Base-by-base conservation (phyloP, 2,888 invertebrate genomes). In the Byasa hedistus region DNA sequence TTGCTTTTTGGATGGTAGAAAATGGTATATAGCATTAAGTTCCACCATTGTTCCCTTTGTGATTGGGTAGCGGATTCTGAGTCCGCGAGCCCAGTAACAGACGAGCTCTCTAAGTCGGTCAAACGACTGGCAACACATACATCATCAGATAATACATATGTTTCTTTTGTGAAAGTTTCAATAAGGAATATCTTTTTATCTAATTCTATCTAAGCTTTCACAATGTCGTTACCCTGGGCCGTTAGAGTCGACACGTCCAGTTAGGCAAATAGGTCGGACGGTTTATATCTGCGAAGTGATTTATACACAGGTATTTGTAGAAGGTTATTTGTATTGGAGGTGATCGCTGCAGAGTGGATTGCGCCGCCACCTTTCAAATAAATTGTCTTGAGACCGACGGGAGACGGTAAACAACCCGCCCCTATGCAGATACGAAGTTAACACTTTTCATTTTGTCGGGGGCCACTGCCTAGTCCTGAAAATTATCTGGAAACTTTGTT, bases 301-400 rank as follows among this genome's bases (percentile, higher is more conserved):
- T 89, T 87, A 84, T 83, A 83, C 77, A 69, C 75, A 80, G 79
- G 81, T 84, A 81, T 82, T 84, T 82, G 79, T 79, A 79, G 79
- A 77, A 72, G 75, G 80, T 72, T 81, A 79, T 81, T 81, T 81
- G 83, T 83, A 84, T 83, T 83, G 79, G 74, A 69, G 72, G 76
- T 79, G 83, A 83, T 85, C 79, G 84, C 77, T 59, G 68, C 24
- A 80, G 84, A 89, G 90, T 87, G 89, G 88, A 91, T 90, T 90
- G 89, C 88, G 78, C 82, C 73, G 88, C 90, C 89, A 89, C 90
- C 91, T 91, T 89, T 91, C 89, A 90, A 90, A 89, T 84, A 91
- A 88, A 91, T 91, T 91, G 91, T 90, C 85, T 83, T 83, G 91
- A 89, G 87, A 87, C 86, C 84, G 76, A 71, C 79, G 78, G 75